Percentiles rank a stretch among this genome's conserved stretches.
Conservation (phyloP, 1,140 invertebrate species). For the Drosophila nannoptera region DNA sequence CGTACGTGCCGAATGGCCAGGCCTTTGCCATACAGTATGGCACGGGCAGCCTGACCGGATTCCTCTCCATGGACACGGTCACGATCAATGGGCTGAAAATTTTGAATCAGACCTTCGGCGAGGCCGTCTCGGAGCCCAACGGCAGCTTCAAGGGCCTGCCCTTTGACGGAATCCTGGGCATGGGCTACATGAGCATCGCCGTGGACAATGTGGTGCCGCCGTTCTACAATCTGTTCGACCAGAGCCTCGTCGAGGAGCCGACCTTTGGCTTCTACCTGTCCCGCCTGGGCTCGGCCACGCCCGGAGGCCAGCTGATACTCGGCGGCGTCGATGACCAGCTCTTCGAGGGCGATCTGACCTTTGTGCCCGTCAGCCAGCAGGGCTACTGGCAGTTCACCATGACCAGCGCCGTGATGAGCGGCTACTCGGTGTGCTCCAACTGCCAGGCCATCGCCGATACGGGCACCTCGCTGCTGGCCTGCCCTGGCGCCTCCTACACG, state of each 20-base stretch:
- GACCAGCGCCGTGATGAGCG: conserved; percentile 45
- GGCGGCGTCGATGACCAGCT: conserved; percentile 61
- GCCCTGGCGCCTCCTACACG: conserved; percentile 79
- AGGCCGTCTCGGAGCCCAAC: conserved; percentile 94
- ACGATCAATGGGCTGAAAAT: conserved; percentile 83
- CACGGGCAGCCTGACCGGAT: conserved; percentile 59
- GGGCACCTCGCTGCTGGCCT: conserved; percentile 87
- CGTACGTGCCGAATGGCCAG: conserved; percentile 51
- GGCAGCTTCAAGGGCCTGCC: conserved; percentile 94
- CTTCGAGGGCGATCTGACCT: conserved; percentile 62
- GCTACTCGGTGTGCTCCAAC: conserved; percentile 73
- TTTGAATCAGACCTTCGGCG: conserved; percentile 94
- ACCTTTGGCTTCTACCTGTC: conserved; percentile 98
- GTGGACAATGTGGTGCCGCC: conserved; percentile 93
- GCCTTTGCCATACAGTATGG: conserved; percentile 68
- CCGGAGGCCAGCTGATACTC: conserved; percentile 61
- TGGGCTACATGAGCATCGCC: conserved; percentile 92
- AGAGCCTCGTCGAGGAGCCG: conserved; percentile 87
- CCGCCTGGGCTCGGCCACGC: conserved; percentile 53
- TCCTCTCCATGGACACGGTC: conserved; percentile 64
- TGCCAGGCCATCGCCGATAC: conserved; percentile 88
- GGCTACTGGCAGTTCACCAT: conserved; percentile 78
- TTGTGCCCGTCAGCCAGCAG: conserved; percentile 62
- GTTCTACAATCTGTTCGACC: conserved; percentile 95
- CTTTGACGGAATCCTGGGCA: conserved; percentile 97